Evolutionary conservation across 2,797 vertebrate genomes (phyloP).

Genomic region (Falco peregrinus): DNA sequence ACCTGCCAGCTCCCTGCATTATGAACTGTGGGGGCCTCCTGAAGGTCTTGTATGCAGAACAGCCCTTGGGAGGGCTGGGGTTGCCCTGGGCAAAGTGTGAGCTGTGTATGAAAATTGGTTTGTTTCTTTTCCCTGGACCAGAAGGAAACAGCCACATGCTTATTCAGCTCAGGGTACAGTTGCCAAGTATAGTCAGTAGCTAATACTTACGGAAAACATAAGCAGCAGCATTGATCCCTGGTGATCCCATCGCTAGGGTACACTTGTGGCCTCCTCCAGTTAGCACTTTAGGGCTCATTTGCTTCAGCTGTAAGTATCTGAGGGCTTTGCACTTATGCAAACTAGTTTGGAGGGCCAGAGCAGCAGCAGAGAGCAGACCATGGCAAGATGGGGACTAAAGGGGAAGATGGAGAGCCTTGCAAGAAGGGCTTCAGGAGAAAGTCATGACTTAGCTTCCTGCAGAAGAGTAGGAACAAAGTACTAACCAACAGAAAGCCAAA

Average conservation of each 20-base stretch:
- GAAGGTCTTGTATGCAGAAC: neutral
- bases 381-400: neutral
- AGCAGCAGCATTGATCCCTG: neutral
- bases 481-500: neutral
- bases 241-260: neutral
- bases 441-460: neutral
- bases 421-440: neutral
- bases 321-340: neutral
- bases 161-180: neutral
- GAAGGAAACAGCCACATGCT: neutral
- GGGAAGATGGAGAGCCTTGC: neutral
- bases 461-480: neutral
- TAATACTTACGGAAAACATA: neutral
- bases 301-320: neutral
- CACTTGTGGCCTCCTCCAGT: neutral
- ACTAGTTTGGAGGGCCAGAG: neutral
- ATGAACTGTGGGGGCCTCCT: accelerated
- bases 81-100: neutral
- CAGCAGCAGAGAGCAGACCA: neutral
- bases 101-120: neutral
- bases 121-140: neutral
- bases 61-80: neutral
- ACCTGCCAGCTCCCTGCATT: neutral
- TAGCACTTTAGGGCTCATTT: neutral
- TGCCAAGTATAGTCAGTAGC: neutral